A percentile compares a stretch with the other conserved stretches of the same genome.
Conservation (phyloP, 1,140 invertebrate species). For the Amyelois transitella region DNA sequence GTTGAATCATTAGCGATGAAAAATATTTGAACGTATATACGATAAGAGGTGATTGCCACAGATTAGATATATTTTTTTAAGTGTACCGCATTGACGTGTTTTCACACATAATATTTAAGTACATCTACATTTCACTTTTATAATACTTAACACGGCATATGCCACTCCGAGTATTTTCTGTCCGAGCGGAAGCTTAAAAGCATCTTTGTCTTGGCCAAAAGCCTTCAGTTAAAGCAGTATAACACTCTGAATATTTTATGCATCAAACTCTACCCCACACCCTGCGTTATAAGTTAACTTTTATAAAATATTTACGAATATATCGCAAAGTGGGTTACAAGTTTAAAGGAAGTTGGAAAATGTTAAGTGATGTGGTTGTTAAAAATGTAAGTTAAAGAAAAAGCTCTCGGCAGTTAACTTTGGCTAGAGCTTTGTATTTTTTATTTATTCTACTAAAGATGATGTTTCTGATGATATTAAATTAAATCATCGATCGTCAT, state of each 20-base stretch:
- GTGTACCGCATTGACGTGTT: no score
- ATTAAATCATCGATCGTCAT: no score
- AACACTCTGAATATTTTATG: slow-evolving; percentile 55
- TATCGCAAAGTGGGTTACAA: not conserved
- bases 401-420: not conserved
- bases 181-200: slow-evolving; percentile 47
- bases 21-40: no score
- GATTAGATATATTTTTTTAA: no score
- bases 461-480: no score
- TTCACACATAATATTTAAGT: no score
- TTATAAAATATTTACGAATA: not conserved
- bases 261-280: slow-evolving; percentile 3
- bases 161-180: slow-evolving; percentile 7
- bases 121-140: no score
- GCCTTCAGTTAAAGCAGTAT: slow-evolving; percentile 37
- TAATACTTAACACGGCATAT: not conserved
- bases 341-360: not conserved
- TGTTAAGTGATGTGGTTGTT: not conserved
- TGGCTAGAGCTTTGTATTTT: not conserved
- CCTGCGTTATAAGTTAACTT: not conserved
- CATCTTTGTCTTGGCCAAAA: slow-evolving; percentile 56
- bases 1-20: no score
- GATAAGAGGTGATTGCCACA: no score
- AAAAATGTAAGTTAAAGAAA: not conserved
- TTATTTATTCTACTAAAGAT: no score